Percentiles rank a stretch among this genome's conserved stretches.
These are phyloP conservation scores for Platycheirus rosarum DNA, from an alignment of 2,888 invertebrate genomes.

Conservation along the genomic window DNA sequence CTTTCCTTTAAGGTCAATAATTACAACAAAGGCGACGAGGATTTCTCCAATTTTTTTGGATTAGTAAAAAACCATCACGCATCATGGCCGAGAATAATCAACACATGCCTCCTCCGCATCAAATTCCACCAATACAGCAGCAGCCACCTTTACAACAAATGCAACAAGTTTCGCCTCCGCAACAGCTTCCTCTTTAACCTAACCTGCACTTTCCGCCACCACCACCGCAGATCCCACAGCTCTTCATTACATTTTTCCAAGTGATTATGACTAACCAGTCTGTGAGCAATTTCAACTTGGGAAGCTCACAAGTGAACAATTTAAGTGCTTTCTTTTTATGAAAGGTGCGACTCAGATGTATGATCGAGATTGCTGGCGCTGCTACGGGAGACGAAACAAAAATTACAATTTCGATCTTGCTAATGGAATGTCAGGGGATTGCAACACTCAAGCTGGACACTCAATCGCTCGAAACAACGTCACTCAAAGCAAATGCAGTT, in stretches of 20 bases:
- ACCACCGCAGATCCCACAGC: not conserved
- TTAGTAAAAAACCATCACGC: not conserved
- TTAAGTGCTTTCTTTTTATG: slow-evolving; percentile 71
- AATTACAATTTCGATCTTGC: not conserved
- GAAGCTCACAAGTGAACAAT: slow-evolving; percentile 63
- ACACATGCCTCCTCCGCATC: too few relatives aligned
- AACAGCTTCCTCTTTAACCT: not conserved
- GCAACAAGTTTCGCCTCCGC: not conserved
- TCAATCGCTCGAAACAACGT: not conserved
- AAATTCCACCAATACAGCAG: not conserved
- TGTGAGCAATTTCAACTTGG: slow-evolving; percentile 69
- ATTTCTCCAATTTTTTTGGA: not conserved
- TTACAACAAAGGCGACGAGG: slow-evolving; percentile 39
- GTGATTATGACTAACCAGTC: slow-evolving; percentile 16
- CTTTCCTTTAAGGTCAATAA: too few relatives aligned
- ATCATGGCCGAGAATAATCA: not conserved
- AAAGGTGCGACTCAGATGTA: slow-evolving; percentile 65
- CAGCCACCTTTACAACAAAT: not conserved
- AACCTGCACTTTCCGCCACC: slow-evolving; percentile 4
- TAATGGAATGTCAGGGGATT: slow-evolving; percentile 8
- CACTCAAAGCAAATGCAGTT: not conserved
- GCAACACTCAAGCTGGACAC: slow-evolving; percentile 5
- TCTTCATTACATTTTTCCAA: not conserved
- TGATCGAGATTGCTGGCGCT: slow-evolving; percentile 57
- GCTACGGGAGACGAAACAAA: not conserved